Percentiles rank a stretch among this genome's conserved stretches.
Conservation (phyloP, 37 sponge, comb jelly and placozoan genomes). For the Crambe crambe region DNA sequence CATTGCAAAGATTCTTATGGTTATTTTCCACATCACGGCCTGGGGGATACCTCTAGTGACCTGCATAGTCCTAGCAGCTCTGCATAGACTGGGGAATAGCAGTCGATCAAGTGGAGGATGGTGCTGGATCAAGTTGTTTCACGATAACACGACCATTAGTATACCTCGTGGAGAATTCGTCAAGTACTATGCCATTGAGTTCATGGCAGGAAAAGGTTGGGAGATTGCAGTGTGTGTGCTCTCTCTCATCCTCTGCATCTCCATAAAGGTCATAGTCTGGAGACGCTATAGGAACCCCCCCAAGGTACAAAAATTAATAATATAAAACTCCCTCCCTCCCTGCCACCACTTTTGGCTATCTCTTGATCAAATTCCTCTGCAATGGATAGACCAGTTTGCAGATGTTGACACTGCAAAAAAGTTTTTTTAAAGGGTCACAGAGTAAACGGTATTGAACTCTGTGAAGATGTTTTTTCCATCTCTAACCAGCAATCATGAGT, state of each 20-base stretch:
- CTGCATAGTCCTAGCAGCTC: constrained; percentile 12
- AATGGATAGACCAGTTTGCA: no score
- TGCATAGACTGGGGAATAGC: constrained; percentile 11
- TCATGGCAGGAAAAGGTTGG: constrained; percentile 63
- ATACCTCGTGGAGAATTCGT: not conserved
- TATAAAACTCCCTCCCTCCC: no score
- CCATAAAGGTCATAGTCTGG: constrained; percentile 21
- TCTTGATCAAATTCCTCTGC: no score
- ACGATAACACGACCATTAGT: not conserved
- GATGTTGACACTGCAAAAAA: no score
- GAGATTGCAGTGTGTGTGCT: constrained; percentile 46
- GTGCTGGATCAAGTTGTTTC: constrained; percentile 45
- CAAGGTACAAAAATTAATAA: no score
- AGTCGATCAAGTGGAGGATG: constrained; percentile 30
- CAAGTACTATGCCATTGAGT: constrained; percentile 20
- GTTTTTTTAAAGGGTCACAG: no score
- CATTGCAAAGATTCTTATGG: constrained; percentile 26
- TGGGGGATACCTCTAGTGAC: constrained; percentile 56
- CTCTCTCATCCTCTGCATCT: constrained; percentile 15
- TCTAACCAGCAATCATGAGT: no score
- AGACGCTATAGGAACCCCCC: not conserved
- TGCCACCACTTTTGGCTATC: no score
- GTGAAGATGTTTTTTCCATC: no score
- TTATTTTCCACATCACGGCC: constrained; percentile 41
- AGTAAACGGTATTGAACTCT: no score